These are phyloP conservation scores for Hymenochirus boettgeri DNA, from an alignment of 2,113 vertebrate genomes.

Conservation along the genomic window DNA sequence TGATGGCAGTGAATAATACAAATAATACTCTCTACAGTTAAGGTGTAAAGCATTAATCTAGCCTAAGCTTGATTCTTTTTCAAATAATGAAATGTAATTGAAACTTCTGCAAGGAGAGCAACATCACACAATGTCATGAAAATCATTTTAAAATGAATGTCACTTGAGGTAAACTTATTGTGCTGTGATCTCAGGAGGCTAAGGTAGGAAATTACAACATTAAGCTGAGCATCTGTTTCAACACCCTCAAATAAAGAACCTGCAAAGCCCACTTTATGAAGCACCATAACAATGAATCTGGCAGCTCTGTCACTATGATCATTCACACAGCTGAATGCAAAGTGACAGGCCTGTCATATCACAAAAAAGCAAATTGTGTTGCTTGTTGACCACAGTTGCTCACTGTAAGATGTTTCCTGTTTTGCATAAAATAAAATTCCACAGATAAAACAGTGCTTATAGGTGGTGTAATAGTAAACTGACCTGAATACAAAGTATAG, in stretches of 20 bases:
- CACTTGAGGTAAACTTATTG: constrained; percentile 29
- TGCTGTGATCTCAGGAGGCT: constrained; percentile 25
- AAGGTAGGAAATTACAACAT: constrained; percentile 25
- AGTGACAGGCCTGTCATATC: too few relatives aligned
- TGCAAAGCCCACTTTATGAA: constrained; percentile 24
- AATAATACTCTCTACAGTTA: neutral
- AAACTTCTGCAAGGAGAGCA: constrained; percentile 24
- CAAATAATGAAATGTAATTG: constrained; percentile 6
- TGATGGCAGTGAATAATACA: neutral
- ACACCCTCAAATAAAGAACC: constrained; percentile 31
- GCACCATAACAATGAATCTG: constrained; percentile 21
- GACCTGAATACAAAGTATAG: too few relatives aligned
- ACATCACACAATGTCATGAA: constrained; percentile 39
- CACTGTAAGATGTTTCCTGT: too few relatives aligned
- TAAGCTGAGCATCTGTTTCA: constrained; percentile 35
- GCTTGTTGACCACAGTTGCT: too few relatives aligned
- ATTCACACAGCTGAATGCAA: too few relatives aligned
- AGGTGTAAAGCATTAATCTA: neutral
- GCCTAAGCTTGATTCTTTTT: neutral
- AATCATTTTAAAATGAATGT: constrained; percentile 27
- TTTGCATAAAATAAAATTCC: too few relatives aligned
- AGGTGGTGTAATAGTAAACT: too few relatives aligned
- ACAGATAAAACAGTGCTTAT: too few relatives aligned
- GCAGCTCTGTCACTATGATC: constrained; percentile 4
- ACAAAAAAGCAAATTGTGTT: too few relatives aligned